Conservation (phyloP, 2,888 invertebrate species). For the Lamellibrachia columna region DNA sequence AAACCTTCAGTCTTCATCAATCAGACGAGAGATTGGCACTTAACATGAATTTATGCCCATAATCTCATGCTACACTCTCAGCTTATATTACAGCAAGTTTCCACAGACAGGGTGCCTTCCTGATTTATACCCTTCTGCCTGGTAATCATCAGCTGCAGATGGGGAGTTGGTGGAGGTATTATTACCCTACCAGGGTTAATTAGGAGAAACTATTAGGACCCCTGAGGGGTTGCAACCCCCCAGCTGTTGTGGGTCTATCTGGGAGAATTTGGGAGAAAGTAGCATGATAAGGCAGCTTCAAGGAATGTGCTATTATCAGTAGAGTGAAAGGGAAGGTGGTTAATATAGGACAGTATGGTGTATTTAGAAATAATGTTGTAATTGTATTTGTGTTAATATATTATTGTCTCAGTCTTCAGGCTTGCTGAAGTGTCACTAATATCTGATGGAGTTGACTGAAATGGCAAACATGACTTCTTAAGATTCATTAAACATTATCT, state of each 20-base stretch:
- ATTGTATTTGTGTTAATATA: neutral
- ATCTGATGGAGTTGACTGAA: too few relatives aligned
- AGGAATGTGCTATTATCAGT: neutral
- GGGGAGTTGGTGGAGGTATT: neutral
- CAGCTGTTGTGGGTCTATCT: neutral
- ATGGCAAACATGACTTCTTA: too few relatives aligned
- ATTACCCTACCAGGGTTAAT: neutral
- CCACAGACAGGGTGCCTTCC: neutral
- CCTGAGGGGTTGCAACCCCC: neutral
- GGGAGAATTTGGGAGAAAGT: neutral
- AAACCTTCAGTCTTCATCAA: constrained; percentile 3
- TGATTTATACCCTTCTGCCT: neutral
- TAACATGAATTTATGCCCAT: constrained; percentile 8
- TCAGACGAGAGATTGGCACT: neutral
- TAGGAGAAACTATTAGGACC: constrained; percentile 16
- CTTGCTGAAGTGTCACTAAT: too few relatives aligned
- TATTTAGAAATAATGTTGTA: neutral
- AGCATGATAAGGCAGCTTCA: neutral
- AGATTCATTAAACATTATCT: too few relatives aligned
- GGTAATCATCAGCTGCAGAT: neutral
- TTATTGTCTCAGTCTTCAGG: neutral
- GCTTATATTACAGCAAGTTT: neutral
- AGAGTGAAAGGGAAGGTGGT: neutral
- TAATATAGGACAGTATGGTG: neutral
- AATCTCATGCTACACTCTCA: neutral